Evolutionary conservation across 2,797 vertebrate genomes (phyloP).

Genomic region (Rhinogobio ventralis): DNA sequence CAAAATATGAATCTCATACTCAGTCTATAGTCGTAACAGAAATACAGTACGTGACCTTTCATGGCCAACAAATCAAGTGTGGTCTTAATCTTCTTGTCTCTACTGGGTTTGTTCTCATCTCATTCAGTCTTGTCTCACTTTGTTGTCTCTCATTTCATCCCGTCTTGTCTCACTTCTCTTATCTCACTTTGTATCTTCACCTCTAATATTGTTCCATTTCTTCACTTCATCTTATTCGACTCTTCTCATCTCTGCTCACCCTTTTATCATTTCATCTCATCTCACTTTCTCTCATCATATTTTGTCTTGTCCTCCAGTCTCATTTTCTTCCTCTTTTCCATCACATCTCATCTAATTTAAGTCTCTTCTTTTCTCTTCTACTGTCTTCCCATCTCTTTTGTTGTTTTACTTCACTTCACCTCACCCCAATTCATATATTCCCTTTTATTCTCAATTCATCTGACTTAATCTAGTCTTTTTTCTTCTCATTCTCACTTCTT

Average conservation of each 20-base stretch:
- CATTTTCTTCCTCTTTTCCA: background rate
- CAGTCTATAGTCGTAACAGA: background rate
- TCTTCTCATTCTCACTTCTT: too few species aligned
- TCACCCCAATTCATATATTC: background rate
- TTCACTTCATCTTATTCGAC: background rate
- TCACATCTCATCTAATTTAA: background rate
- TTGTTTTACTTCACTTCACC: background rate
- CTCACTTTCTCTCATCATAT: background rate
- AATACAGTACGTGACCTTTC: background rate
- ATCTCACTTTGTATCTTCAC: background rate
- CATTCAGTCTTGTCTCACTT: background rate
- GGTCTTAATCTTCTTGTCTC: background rate
- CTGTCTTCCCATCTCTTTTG: too few species aligned
- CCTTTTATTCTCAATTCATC: too few species aligned
- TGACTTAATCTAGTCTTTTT: too few species aligned
- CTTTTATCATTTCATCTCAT: background rate
- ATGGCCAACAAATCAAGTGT: background rate
- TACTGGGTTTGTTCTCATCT: background rate
- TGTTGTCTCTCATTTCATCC: background rate
- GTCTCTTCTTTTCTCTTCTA: too few species aligned
- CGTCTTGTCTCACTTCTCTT: background rate
- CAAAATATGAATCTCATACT: conserved; percentile 1
- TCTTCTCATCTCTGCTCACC: background rate
- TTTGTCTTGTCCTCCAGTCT: background rate
- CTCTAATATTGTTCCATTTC: background rate